Evolutionary conservation across 2,888 invertebrate species (phyloP).

Genomic region (Neoscelio sp.): DNA sequence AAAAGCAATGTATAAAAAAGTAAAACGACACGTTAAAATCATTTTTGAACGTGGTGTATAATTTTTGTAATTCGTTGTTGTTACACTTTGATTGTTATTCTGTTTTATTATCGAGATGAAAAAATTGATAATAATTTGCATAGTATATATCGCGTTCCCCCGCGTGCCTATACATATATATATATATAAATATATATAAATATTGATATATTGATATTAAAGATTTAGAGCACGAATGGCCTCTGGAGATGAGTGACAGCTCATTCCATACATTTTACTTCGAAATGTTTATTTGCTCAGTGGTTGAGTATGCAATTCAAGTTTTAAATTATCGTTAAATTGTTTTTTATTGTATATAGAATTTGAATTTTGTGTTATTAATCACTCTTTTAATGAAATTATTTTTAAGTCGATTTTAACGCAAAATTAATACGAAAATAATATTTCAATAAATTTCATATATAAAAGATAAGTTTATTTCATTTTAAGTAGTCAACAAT

Average conservation of each 20-base stretch:
- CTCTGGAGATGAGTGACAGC: slow-evolving; percentile 46
- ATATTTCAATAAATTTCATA: too few relatives aligned
- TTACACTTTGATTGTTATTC: slow-evolving; percentile 49
- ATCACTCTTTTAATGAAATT: too few relatives aligned
- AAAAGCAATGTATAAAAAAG: too few relatives aligned
- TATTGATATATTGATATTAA: slow-evolving; percentile 60
- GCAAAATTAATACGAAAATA: too few relatives aligned
- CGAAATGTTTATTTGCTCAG: slow-evolving; percentile 35
- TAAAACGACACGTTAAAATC: slow-evolving; percentile 3
- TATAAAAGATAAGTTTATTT: too few relatives aligned
- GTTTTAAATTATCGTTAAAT: too few relatives aligned
- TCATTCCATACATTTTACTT: slow-evolving; percentile 44
- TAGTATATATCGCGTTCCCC: slow-evolving; percentile 60
- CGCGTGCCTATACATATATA: slow-evolving; percentile 61
- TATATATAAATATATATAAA: slow-evolving; percentile 29
- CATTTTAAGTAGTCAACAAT: too few relatives aligned
- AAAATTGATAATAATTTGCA: slow-evolving; percentile 49
- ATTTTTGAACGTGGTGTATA: slow-evolving; percentile 21
- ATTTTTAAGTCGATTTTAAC: background rate
- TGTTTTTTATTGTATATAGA: too few relatives aligned
- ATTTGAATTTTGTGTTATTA: too few relatives aligned
- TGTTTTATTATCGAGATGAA: slow-evolving; percentile 35
- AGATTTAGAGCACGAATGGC: slow-evolving; percentile 65
- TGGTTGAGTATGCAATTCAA: slow-evolving; percentile 38
- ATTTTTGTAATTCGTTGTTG: slow-evolving; percentile 50